phyloP scores from a whole-genome alignment of 1,140 invertebrate genomes.

The Papilio helenus region DNA sequence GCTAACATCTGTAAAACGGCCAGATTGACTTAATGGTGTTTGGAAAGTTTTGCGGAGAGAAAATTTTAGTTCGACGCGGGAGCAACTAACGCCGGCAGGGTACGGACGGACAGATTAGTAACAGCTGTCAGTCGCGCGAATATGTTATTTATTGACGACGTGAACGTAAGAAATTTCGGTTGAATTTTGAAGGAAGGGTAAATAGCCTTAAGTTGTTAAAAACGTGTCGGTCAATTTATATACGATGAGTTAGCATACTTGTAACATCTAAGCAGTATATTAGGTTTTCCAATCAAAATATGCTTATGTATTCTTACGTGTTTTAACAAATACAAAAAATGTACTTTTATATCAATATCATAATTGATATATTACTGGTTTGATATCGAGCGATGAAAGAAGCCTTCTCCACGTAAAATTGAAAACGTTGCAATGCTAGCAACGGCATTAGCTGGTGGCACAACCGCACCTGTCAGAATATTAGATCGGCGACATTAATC shows the following conservation, averaged over 20 bases:
- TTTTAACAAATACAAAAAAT: background rate
- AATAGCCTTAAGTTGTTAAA: background rate
- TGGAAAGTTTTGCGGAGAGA: slow-evolving; percentile 71
- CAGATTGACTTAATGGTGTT: slow-evolving; percentile 80
- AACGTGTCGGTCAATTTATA: background rate
- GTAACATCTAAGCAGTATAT: background rate
- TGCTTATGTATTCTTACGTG: no score
- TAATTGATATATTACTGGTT: background rate
- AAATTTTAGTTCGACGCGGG: slow-evolving; percentile 72
- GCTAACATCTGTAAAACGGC: slow-evolving; percentile 74
- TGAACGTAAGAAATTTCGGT: slow-evolving; percentile 42
- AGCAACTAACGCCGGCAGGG: slow-evolving; percentile 57
- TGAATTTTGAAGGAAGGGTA: slow-evolving; percentile 13
- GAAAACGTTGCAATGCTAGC: background rate
- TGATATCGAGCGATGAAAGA: background rate
- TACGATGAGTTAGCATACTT: background rate
- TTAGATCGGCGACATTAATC: slow-evolving; percentile 78
- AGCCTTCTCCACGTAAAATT: slow-evolving; percentile 21
- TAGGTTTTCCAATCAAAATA: background rate
- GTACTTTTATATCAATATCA: background rate
- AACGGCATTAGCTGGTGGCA: slow-evolving; percentile 39
- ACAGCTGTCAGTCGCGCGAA: slow-evolving; percentile 72
- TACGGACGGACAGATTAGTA: slow-evolving; percentile 57
- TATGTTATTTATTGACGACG: slow-evolving; percentile 63
- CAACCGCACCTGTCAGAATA: slow-evolving; percentile 75